Conservation (phyloP, 1,140 invertebrate genomes). For the Centruroides sculpturatus region DNA sequence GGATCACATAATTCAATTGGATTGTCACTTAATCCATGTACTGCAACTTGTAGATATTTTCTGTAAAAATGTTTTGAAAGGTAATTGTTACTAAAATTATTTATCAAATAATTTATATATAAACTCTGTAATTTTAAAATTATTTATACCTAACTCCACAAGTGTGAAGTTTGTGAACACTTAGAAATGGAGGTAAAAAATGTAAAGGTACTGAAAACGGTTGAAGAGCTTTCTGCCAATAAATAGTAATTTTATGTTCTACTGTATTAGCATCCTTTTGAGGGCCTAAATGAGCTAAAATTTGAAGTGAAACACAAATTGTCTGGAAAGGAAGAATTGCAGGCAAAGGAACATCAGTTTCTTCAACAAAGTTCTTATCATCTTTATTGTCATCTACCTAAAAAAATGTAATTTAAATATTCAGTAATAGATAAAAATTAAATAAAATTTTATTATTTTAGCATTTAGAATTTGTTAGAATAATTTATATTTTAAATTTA, state of each 20-base stretch:
- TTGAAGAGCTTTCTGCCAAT: neutral
- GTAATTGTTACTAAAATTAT: slow-evolving; percentile 43
- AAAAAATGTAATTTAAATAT: too few relatives aligned
- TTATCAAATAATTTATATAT: neutral
- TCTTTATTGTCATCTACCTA: too few relatives aligned
- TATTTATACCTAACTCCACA: slow-evolving; percentile 51
- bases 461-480: too few relatives aligned
- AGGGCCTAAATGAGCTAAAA: slow-evolving; percentile 54
- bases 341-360: slow-evolving; percentile 18
- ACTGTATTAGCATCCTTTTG: slow-evolving; percentile 46
- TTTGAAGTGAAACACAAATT: slow-evolving; percentile 41
- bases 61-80: neutral
- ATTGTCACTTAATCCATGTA: slow-evolving; percentile 48
- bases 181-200: slow-evolving; percentile 65
- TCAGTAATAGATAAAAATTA: slow-evolving; percentile 26
- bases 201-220: slow-evolving; percentile 40
- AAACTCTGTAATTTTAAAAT: neutral
- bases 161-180: slow-evolving; percentile 62
- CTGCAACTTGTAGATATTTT: slow-evolving; percentile 26
- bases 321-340: slow-evolving; percentile 52
- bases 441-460: neutral
- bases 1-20: slow-evolving; percentile 41
- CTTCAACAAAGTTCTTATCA: too few relatives aligned
- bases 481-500: too few relatives aligned
- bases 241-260: slow-evolving; percentile 48